Conservation (phyloP, 2,113 vertebrate genomes). For the Pleuronectes platessa region DNA sequence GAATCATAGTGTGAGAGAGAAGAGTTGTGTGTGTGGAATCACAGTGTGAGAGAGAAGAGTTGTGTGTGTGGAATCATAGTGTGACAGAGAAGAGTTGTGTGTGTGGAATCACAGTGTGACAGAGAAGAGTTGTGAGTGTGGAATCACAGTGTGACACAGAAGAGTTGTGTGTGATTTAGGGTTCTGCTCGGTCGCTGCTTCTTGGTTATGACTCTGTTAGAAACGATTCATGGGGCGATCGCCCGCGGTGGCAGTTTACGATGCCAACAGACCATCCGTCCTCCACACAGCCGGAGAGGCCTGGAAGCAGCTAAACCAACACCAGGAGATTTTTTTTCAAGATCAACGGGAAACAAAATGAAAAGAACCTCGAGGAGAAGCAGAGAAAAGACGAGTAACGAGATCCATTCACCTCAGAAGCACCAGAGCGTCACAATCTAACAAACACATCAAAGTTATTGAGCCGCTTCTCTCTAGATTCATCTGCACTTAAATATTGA, state of each 20-base stretch:
- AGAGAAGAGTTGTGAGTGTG: too few species aligned
- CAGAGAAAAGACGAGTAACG: not conserved
- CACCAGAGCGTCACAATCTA: not conserved
- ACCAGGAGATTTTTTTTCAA: not conserved
- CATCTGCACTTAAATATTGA: conserved; percentile 42
- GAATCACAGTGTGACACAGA: not conserved
- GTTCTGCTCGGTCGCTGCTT: not conserved
- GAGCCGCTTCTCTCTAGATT: conserved; percentile 3
- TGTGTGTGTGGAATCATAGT: too few species aligned
- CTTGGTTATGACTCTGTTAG: not conserved
- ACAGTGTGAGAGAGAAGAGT: too few species aligned
- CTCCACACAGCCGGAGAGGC: not conserved
- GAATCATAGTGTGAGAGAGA: not conserved
- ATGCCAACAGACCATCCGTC: conserved; percentile 1
- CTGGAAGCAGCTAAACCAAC: conserved; percentile 9
- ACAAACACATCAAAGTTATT: conserved; percentile 16
- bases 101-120: too few species aligned
- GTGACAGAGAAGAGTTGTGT: too few species aligned
- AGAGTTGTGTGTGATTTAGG: not conserved
- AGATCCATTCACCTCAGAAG: not conserved
- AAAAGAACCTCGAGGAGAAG: not conserved
- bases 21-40: too few species aligned
- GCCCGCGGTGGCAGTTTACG: conserved; percentile 1
- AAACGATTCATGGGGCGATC: not conserved
- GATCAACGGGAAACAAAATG: not conserved